Percentiles rank a stretch among this genome's conserved stretches.
Evolutionary conservation across 2,113 vertebrate species (phyloP).

Genomic region (Dendrocopos noguchii): DNA sequence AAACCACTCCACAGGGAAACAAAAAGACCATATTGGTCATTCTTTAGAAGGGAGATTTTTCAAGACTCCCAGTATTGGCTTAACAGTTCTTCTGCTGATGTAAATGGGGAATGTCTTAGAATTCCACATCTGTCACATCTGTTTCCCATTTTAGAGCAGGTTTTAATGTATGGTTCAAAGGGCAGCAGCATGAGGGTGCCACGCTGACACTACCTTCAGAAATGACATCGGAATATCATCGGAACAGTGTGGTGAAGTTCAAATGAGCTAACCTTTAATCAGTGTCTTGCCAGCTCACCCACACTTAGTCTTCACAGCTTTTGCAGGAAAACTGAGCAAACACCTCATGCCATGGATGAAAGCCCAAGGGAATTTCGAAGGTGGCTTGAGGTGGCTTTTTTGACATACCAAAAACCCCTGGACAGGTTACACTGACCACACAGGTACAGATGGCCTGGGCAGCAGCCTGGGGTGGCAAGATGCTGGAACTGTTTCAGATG

Average conservation of each 20-base stretch:
- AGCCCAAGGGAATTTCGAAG: not conserved
- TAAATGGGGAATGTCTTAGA: not conserved
- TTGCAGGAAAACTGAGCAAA: not conserved
- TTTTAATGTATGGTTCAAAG: not conserved
- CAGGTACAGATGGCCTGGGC: too few relatives aligned
- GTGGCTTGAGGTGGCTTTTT: too few relatives aligned
- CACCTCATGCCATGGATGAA: fast-evolving
- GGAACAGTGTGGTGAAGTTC: not conserved
- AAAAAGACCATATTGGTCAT: not conserved
- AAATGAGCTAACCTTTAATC: not conserved
- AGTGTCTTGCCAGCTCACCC: not conserved
- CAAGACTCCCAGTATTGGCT: not conserved
- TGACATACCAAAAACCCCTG: not conserved
- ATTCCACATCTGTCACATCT: not conserved
- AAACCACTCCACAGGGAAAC: not conserved
- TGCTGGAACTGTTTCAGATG: not conserved
- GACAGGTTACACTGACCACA: too few relatives aligned
- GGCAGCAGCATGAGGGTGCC: not conserved
- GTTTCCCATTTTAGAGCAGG: not conserved
- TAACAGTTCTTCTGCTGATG: not conserved
- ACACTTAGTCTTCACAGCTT: not conserved
- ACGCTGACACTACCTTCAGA: not conserved
- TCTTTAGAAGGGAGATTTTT: not conserved
- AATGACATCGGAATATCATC: not conserved
- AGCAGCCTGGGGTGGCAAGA: not conserved